Evolutionary conservation across 2,797 vertebrate genomes (phyloP), one percentile per base, ranked within the genome.

Genomic region (Hippopotamyrus pictus): DNA sequence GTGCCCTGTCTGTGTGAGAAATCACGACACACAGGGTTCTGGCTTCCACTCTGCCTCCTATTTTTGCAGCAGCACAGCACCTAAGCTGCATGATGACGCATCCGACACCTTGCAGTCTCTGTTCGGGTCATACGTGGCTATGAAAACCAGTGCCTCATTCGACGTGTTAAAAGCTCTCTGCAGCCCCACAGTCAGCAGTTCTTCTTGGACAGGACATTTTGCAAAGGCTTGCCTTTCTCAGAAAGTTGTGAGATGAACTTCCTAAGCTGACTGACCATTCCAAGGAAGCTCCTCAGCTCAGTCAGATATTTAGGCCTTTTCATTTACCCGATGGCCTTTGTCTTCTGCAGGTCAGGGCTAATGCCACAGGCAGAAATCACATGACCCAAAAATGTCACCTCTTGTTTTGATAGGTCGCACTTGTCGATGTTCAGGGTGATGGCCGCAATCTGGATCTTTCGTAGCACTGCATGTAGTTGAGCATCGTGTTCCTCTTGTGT

Each of bases 311-410:
- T 54, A 44, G 50, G 50, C 14, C 79, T 14, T 48, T 79, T n/a
- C 88, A 57, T 37, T 6, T 57, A 19, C 22, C 12, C 1, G 8
- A 48, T 69, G 37, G 9, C n/a, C 44, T 33, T 2, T 11, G 65
- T 87, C 59, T 91, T 91, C 1, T 12, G 29, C 48, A 25, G 83
- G n/a, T 88, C 33, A 33, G 89, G 89, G 1, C 50, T 90, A 9
- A 90, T 62, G 5, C 57, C 33, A 2, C 4, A 44, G 1, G 8
- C 25, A 7, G 76, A 51, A 22, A 90, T 14, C 17, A 87, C 33
- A 17, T 87, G 85, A 41, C 69, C 87, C 14, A 92, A 54, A 11
- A 91, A 91, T 7, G 1, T 87, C n/a, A 91, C 87, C 5, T 89
- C 76, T 1, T 3, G 3, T 54, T 86, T 85, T 9, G 12, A 87